Evolutionary conservation across 2,797 vertebrate genomes (phyloP).

Genomic region (Onychomys torridus): DNA sequence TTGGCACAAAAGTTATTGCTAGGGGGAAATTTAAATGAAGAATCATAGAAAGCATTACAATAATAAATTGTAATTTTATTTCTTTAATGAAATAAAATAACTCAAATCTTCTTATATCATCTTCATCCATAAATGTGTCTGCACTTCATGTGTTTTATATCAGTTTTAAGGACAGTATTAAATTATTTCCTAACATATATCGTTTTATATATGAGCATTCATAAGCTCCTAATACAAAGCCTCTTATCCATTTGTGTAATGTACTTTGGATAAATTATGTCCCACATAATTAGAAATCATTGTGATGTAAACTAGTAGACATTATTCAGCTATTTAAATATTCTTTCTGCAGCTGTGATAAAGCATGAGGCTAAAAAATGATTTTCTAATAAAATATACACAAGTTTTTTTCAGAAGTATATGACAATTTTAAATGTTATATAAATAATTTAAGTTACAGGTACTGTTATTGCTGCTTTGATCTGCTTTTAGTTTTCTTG

Average conservation of each 20-base stretch:
- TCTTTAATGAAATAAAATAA: constrained; percentile 59
- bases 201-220: background rate
- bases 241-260: background rate
- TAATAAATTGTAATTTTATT: constrained; percentile 38
- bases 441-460: background rate
- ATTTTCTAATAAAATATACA: constrained; percentile 13
- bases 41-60: constrained; percentile 16
- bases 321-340: background rate
- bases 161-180: constrained; percentile 12
- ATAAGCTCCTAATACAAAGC: background rate
- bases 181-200: constrained; percentile 41
- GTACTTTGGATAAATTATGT: constrained; percentile 25
- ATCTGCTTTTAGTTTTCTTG: background rate
- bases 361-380: background rate
- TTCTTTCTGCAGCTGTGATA: background rate
- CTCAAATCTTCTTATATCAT: constrained; percentile 28
- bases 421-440: background rate
- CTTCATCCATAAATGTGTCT: constrained; percentile 41
- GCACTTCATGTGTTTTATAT: background rate
- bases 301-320: constrained; percentile 27
- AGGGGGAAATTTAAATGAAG: constrained; percentile 8
- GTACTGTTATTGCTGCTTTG: background rate
- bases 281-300: constrained; percentile 38
- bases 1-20: constrained; percentile 59
- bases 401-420: constrained; percentile 43